Base-by-base conservation (phyloP, 1,140 invertebrate species). In the Drosophila willistoni region DNA sequence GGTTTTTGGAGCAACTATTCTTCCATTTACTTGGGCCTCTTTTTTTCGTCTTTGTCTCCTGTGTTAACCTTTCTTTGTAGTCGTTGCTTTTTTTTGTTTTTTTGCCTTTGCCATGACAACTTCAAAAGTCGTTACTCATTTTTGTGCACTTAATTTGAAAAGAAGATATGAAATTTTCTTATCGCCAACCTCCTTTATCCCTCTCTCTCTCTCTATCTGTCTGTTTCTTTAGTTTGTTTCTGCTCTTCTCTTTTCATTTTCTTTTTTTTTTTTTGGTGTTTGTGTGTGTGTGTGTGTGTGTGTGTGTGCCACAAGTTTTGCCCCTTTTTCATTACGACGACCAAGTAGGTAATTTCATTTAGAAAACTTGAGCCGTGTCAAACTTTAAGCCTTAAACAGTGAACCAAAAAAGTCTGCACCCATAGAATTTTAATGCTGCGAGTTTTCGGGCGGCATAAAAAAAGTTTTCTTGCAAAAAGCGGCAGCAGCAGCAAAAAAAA, bases 61-160 rank as follows among this genome's bases (percentile, higher is more conserved):
- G 44, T 51, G 19, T 51, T 51, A 51, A 51, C 44, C 44, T 19
- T 68, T 65, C 67, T 42, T 56, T 71, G 59, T 29, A 62, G 36
- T 66, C 61, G 57, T 72, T 75, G 71, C 55, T 64, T 74, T 75
- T 70, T 57, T 63, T 29, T 63, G 77, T 69, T 71, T 65, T 74
- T 71, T 60, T 29, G 68, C 66, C 66, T 51, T 51, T 64, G 33
- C 81, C 81, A 78, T 81, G 81, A 90, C 85, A 90, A 90, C 86
- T 90, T 79, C 71, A 84, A 81, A 90, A 90, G 87, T 85, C 87
- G 90, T 90, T 90, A 90, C 89, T 90, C 87, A 90, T 90, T 90
- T 90, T 76, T 73, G 84, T 75, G 78, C 81, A 90, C 87, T 90
- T 90, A 89, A 90, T 90, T 90, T 90, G 71, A 63, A 51, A 51